Conservation (phyloP, 2,888 invertebrate species). For the Mimumesa dahlbomi region DNA sequence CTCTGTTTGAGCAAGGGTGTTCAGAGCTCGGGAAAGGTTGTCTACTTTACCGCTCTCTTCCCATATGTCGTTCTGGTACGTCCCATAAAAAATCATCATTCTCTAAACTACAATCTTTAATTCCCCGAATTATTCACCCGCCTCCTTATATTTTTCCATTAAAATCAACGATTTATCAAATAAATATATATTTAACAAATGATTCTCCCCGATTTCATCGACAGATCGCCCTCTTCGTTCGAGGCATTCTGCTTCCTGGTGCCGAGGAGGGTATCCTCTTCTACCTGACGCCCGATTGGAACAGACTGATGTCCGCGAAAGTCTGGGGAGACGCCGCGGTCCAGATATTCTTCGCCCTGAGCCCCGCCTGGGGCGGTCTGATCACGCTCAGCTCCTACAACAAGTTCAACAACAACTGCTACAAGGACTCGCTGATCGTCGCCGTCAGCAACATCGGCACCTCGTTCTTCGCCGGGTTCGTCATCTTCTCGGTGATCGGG, state of each 20-base stretch:
- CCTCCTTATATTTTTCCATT: too few relatives aligned
- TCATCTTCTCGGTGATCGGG: conserved; percentile 91
- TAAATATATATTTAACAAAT: too few relatives aligned
- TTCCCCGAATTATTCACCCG: too few relatives aligned
- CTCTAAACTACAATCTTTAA: too few relatives aligned
- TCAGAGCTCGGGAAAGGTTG: conserved; percentile 90
- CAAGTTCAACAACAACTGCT: conserved; percentile 91
- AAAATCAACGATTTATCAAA: too few relatives aligned
- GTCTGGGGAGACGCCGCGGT: conserved; percentile 93
- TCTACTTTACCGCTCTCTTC: conserved; percentile 89
- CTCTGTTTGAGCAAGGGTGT: conserved; percentile 90
- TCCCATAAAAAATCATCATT: conserved; percentile 5
- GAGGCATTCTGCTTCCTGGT: conserved; percentile 90
- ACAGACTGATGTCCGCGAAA: conserved; percentile 87
- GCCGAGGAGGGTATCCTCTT: conserved; percentile 89
- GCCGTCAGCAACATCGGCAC: conserved; percentile 89
- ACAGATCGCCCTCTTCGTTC: conserved; percentile 84
- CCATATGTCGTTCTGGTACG: conserved; percentile 89
- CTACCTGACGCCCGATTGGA: conserved; percentile 90
- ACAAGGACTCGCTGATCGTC: conserved; percentile 89
- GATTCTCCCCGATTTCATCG: too few relatives aligned
- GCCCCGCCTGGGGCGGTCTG: conserved; percentile 93
- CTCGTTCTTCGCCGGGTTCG: conserved; percentile 90
- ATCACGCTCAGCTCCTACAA: conserved; percentile 93
- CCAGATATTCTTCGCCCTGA: conserved; percentile 93